Evolutionary conservation across 1,140 invertebrate species (phyloP), one percentile per base, ranked within the genome.

Genomic region (Coelopa frigida): DNA sequence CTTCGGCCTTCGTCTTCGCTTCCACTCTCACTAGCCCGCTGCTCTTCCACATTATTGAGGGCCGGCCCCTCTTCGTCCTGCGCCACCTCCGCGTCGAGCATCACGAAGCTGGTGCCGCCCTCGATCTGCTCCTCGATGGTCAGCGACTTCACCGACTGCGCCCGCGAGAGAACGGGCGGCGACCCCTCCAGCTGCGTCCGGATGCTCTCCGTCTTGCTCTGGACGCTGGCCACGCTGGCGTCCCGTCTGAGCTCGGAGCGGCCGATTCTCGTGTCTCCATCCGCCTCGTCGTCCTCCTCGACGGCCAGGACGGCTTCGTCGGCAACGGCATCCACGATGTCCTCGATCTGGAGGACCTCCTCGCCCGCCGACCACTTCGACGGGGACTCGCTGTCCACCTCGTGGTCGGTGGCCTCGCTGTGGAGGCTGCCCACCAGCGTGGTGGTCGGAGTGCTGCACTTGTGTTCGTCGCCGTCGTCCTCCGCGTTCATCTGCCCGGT

Each of bases 51-150:
- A n/a, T n/a, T n/a, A n/a, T n/a, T n/a, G n/a, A n/a, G n/a, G n/a
- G 15, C 11, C 36, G 18, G 35, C 35, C 8, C 11, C 20, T 7
- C 22, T 21, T 8, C 42, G 26, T 21, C 35, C 33, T 22, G 33
- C 14, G 14, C 20, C n/a, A 7, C 18, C 10, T 39, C 42, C 3
- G 29, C 31, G 27, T 50, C 48, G 5, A 66, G 62, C 0, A 66
- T 53, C 17, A 66, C 50, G 26, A 66, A 66, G 8, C 62, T 63
- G 29, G 59, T 58, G 45, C 49, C 56, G 26, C 49, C 53, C 20
- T 67, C 63, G 12, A 67, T 59, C 11, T 67, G 57, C 42, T 67
- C 63, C 26, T 67, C 63, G 12, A 67, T 67, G 12, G 53, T 50
- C 22, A 66, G 15, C 0, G 63, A 67, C 36, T 67, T 67, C 1